Evolutionary conservation across 2,888 invertebrate genomes (phyloP), one percentile per base, ranked within the genome.

Genomic region (Priocnemis perturbator): DNA sequence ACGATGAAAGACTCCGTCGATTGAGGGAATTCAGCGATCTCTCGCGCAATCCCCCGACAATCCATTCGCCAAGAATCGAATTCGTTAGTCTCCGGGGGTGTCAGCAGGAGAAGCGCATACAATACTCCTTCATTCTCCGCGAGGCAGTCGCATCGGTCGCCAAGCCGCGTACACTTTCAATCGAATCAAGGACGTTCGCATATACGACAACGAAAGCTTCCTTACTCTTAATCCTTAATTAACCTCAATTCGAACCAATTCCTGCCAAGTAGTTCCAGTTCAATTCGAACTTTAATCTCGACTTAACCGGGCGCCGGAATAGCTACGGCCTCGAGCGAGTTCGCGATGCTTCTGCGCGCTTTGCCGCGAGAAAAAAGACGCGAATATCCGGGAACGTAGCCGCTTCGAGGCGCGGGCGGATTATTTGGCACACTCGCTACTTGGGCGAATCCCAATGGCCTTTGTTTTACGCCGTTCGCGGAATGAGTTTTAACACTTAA

Each of bases 171-270:
- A 57, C 67, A 71, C 73, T 77, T 73, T 73, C 71, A 70, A 69
- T 75, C 74, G 74, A 60, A 66, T 59, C 53, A 48, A 30, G 37
- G 57, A 68, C 52, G 47, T 74, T 72, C 69, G 77, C 73, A 76
- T 71, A 70, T 64, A 47, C 48, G 57, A 66, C 50, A 19, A 50
- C 50, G 17, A 19, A 55, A 23, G 26, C 55, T 21, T 21, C 55
- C 73, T 73, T 74, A 61, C 75, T 73, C 82, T 82, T 84, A 81
- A 83, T 82, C 82, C 80, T 83, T 81, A 84, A 83, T 83, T 83
- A 81, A 82, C 83, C 83, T 72, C 70, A 66, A 79, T 81, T 77
- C 81, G 67, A 71, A 68, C 68, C 78, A 76, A 81, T 83, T 77
- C 71, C 74, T 69, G 65, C 64, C 64, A 70, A 81, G 68, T 70